Conservation (phyloP, 2,797 vertebrate species). For the Vultur gryphus region DNA sequence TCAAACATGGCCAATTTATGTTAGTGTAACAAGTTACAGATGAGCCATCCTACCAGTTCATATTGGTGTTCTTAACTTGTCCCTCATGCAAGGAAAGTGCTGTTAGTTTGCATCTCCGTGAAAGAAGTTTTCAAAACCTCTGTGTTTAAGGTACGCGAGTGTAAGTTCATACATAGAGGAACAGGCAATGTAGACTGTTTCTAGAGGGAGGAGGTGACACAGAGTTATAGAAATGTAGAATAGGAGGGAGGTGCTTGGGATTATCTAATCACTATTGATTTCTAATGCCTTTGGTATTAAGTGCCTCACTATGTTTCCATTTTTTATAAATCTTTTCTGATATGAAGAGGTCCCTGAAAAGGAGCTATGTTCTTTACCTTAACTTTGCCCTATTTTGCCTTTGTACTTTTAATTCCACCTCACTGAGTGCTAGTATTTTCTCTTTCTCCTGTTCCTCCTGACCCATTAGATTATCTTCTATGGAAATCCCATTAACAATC, state of each 20-base stretch:
- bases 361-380: not conserved
- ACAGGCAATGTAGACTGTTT: not conserved
- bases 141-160: accelerated
- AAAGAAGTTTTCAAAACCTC: not conserved
- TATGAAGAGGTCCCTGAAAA: not conserved
- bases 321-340: not conserved
- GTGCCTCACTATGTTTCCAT: not conserved
- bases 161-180: not conserved
- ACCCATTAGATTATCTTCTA: not conserved
- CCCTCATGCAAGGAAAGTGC: not conserved
- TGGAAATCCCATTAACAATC: not conserved
- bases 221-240: not conserved
- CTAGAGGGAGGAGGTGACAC: not conserved
- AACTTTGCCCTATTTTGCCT: not conserved
- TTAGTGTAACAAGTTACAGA: not conserved
- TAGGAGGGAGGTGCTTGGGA: not conserved
- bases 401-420: not conserved
- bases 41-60: accelerated
- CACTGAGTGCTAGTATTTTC: not conserved
- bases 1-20: accelerated
- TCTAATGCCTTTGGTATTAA: not conserved
- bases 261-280: not conserved
- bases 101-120: not conserved
- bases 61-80: not conserved
- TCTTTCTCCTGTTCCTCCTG: not conserved